Evolutionary conservation across 2,888 invertebrate genomes (phyloP).

Genomic region (Rosalia funebris): DNA sequence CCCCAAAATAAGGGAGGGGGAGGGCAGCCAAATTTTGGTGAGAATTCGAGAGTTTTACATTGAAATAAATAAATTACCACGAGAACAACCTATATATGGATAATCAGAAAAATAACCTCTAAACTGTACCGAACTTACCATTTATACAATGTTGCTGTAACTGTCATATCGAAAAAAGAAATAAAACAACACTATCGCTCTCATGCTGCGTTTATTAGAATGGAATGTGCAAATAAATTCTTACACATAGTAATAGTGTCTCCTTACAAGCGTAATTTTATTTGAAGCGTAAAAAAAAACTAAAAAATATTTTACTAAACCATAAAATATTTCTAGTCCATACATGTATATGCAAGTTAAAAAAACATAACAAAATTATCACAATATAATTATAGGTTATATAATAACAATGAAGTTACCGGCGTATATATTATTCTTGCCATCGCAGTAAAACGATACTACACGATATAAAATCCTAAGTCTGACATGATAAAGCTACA

Average conservation of each 20-base stretch:
- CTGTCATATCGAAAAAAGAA: not conserved
- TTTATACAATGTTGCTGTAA: not conserved
- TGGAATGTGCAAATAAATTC: conserved; percentile 23
- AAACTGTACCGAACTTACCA: too few species aligned
- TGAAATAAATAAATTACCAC: too few species aligned
- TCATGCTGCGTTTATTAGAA: conserved; percentile 13
- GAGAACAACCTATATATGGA: too few species aligned
- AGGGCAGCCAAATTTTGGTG: too few species aligned
- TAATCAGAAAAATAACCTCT: too few species aligned
- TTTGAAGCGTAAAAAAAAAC: not conserved
- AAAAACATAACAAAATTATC: conserved; percentile 10
- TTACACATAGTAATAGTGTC: conserved; percentile 15
- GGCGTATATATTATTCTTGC: not conserved
- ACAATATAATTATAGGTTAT: conserved; percentile 7
- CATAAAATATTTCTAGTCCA: conserved; percentile 21
- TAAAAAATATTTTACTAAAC: conserved; percentile 22
- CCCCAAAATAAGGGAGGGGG: too few species aligned
- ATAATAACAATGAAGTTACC: not conserved
- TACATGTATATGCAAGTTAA: not conserved
- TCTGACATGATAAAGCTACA: not conserved
- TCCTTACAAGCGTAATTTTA: conserved; percentile 7
- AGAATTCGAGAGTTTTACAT: too few species aligned
- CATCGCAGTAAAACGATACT: not conserved
- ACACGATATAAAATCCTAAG: not conserved
- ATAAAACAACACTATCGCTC: not conserved